phyloP scores from a whole-genome alignment of 2,888 invertebrate species.

The Drosophila kanekoi region DNA sequence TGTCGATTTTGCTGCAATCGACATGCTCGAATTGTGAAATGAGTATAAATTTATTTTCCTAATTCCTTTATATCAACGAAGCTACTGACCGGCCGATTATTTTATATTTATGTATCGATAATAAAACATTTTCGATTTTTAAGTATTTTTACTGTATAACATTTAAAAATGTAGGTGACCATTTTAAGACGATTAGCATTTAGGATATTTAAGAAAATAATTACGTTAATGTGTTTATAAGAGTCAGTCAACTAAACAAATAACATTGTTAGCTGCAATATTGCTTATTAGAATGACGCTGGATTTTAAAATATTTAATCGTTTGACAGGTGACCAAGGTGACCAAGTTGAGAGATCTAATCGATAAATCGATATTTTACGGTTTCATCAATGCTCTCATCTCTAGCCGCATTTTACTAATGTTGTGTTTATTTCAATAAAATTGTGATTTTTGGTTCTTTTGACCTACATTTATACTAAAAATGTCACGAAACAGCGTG shows the following conservation, averaged over 20 bases:
- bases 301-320: neutral
- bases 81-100: constrained; percentile 5
- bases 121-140: no score
- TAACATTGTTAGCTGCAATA: no score
- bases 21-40: constrained; percentile 33
- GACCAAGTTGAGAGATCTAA: neutral
- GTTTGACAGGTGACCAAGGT: no score
- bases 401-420: constrained; percentile 1
- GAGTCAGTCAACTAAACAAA: no score
- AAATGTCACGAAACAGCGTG: constrained; percentile 53
- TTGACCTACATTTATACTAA: neutral
- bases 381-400: neutral
- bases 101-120: neutral
- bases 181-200: no score
- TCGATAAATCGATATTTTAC: neutral
- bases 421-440: neutral
- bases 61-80: neutral
- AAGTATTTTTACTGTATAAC: no score
- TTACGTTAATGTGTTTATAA: no score
- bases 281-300: neutral
- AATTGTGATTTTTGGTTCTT: neutral
- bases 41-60: neutral
- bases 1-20: constrained; percentile 42
- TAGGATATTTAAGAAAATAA: no score
- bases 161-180: no score